Conservation (phyloP, 1,140 invertebrate genomes). For the Sycobia sp. region DNA sequence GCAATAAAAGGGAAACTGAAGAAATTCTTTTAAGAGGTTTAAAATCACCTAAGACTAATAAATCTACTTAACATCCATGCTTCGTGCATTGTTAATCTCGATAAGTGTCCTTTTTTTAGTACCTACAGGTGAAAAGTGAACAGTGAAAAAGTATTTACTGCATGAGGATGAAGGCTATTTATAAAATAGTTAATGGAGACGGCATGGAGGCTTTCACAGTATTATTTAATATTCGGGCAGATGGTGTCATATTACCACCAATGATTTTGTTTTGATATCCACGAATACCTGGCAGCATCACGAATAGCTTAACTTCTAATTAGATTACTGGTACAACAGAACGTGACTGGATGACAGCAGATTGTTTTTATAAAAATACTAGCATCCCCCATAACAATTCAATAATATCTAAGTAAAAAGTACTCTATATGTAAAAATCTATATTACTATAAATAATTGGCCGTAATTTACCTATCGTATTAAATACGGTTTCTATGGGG, state of each 20-base stretch:
- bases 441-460: no score
- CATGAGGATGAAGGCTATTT: conserved; percentile 45
- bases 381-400: no score
- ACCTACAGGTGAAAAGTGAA: conserved; percentile 37
- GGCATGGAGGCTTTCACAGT: conserved; percentile 55
- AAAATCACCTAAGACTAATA: conserved; percentile 3
- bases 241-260: conserved; percentile 44
- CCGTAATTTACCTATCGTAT: no score
- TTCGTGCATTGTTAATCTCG: conserved; percentile 39
- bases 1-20: conserved; percentile 31
- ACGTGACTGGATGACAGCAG: conserved; percentile 35
- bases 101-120: conserved; percentile 41
- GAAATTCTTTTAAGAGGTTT: neutral
- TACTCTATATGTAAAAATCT: no score
- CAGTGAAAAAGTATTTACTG: no score
- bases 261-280: conserved; percentile 32
- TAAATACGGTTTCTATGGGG: no score
- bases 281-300: conserved; percentile 9
- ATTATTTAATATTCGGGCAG: conserved; percentile 48
- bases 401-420: no score
- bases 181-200: conserved; percentile 43
- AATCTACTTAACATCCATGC: conserved; percentile 28
- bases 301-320: conserved; percentile 40
- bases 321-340: conserved; percentile 50
- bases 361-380: conserved; percentile 18